Evolutionary conservation across 2,797 vertebrate species (phyloP), one percentile per base, ranked within the genome.

Genomic region (Sebastes matsubarae): DNA sequence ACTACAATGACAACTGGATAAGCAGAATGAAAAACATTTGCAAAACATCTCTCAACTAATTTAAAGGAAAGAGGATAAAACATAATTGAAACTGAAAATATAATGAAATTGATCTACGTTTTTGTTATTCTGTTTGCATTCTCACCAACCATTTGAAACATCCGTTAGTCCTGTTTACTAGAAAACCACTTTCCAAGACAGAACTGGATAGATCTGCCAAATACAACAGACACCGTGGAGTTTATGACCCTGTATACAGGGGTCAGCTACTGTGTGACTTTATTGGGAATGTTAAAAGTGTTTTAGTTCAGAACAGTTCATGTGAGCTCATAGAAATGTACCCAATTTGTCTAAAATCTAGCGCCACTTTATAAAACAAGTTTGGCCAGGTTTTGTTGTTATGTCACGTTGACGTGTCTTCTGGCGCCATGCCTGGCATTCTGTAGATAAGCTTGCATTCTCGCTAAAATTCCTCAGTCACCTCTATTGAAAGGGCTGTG

Each of bases 401-500:
- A 18, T 25, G 36, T 80, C 77, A 72, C 2, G 25, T 67, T 66
- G 54, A 77, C 22, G 36, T 64, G 69, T 83, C 27, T 46, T 80
- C 27, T 46, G 73, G 55, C 24, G 8, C 16, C 14, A 0, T 18
- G 75, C 63, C 74, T 60, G 34, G 54, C 25, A 25, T 70, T 74
- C 55, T 32, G 16, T 77, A 55, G 50, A 55, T 65, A 58, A 54
- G 14, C 46, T 46, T 22, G 57, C 59, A 70, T 58, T 7, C 38
- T 71, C 38, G 12, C 67, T 55, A 25, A n/a, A 65, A 50, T 68
- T 60, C 36, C 20, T 83, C 74, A 24, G 64, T 73, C 80, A 50
- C 71, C 27, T 68, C 4, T 64, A 32, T 68, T 57, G 78, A 79
- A 65, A 57, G 66, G 29, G 27, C 68, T 42, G 59, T 72, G 66